Evolutionary conservation across 2,888 invertebrate species (phyloP).

Genomic region (Drosophila suboccidentalis): DNA sequence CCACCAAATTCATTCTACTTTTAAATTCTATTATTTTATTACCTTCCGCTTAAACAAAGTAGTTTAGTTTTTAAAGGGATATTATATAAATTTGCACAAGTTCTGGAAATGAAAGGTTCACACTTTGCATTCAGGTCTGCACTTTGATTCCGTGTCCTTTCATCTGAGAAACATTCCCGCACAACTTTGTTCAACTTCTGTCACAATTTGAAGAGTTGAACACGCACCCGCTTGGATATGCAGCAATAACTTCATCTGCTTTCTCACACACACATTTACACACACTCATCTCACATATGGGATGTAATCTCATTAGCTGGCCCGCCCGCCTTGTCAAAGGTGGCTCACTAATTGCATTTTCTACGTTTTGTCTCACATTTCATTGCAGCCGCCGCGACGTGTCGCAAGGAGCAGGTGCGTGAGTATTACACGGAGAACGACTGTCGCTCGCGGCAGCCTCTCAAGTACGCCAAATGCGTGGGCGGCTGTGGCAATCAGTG

Average conservation of each 20-base stretch:
- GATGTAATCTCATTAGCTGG: constrained; percentile 66
- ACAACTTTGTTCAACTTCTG: constrained; percentile 13
- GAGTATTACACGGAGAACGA: constrained; percentile 96
- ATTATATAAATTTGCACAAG: not conserved
- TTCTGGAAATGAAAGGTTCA: not conserved
- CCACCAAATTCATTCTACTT: no score
- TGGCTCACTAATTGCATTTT: constrained; percentile 58
- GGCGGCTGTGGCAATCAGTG: constrained; percentile 94
- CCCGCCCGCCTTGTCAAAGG: constrained; percentile 53
- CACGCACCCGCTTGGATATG: constrained; percentile 31
- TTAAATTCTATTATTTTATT: no score
- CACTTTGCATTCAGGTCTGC: not conserved
- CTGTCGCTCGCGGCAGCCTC: constrained; percentile 95
- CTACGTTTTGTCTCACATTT: constrained; percentile 44
- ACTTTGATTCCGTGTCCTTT: constrained; percentile 24
- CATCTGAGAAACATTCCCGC: constrained; percentile 24
- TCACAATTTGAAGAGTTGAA: constrained; percentile 4
- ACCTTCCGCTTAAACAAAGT: not conserved
- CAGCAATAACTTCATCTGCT: constrained; percentile 57
- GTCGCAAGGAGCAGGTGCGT: constrained; percentile 95
- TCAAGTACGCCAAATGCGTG: constrained; percentile 95
- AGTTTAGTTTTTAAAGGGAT: not conserved
- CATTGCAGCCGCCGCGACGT: constrained; percentile 89
- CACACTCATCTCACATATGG: constrained; percentile 27
- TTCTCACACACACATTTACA: constrained; percentile 25